Conservation (phyloP, 92 coral and sea anemone species). For the Blastomussa wellsi region DNA sequence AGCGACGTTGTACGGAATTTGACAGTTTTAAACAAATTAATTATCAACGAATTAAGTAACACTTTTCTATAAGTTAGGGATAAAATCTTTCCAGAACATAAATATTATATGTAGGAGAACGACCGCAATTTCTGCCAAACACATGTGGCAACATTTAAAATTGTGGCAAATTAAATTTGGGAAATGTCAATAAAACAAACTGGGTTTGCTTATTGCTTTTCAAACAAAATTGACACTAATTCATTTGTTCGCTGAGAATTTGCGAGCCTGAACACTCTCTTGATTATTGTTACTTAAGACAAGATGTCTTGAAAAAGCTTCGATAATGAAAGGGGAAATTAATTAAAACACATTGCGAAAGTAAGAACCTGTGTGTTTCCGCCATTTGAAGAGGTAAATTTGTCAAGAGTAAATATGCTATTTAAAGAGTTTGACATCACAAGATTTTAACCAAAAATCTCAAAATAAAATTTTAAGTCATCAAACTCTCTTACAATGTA, state of each 20-base stretch:
- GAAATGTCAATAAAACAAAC: background rate
- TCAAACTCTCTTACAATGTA: background rate
- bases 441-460: background rate
- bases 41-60: background rate
- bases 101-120: background rate
- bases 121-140: background rate
- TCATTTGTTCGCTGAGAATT: background rate
- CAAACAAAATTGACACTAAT: background rate
- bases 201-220: background rate
- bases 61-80: background rate
- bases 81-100: background rate
- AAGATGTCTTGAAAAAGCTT: background rate
- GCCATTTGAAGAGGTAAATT: slow-evolving; percentile 6
- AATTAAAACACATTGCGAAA: background rate
- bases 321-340: slow-evolving; percentile 9
- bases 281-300: background rate
- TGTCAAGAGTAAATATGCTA: slow-evolving; percentile 16
- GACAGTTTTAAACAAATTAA: background rate
- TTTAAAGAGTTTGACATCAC: background rate
- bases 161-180: background rate
- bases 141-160: background rate
- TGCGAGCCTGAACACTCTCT: background rate
- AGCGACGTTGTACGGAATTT: background rate
- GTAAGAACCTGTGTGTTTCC: background rate
- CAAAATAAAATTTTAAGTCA: background rate